phyloP scores from a whole-genome alignment of 1,140 invertebrate genomes.

The Ceratina calcarata region DNA sequence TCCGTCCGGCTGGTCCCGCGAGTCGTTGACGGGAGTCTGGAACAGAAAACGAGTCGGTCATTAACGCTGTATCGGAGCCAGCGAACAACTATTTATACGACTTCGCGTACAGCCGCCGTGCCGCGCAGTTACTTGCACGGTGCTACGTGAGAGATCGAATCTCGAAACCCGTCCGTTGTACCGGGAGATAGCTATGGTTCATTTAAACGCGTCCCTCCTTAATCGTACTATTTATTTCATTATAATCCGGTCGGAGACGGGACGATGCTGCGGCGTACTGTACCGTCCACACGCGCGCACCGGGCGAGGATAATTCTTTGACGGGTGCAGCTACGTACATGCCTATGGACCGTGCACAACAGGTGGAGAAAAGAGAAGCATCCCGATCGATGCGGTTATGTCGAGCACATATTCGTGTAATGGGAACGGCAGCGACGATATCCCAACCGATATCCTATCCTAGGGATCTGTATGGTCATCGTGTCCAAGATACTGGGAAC shows the following conservation, averaged over 20 bases:
- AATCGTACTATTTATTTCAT: constrained; percentile 58
- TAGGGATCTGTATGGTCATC: constrained; percentile 1
- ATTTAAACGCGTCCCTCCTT: constrained; percentile 51
- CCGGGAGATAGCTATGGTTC: constrained; percentile 34
- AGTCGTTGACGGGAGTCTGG: constrained; percentile 54
- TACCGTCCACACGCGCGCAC: no score
- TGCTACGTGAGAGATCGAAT: constrained; percentile 49
- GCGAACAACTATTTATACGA: constrained; percentile 36
- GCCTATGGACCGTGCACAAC: constrained; percentile 13
- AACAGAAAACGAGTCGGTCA: constrained; percentile 54
- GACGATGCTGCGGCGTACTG: not conserved
- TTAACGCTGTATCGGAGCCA: constrained; percentile 33
- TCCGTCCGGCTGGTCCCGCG: constrained; percentile 23
- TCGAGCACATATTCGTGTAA: constrained; percentile 12
- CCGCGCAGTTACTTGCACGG: not conserved
- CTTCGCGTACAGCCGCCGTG: not conserved
- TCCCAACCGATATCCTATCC: not conserved
- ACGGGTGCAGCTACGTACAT: not conserved
- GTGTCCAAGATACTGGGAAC: constrained; percentile 44
- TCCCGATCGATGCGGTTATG: not conserved
- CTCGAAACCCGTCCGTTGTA: constrained; percentile 32
- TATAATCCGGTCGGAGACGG: constrained; percentile 42
- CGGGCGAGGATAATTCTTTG: constrained; percentile 18
- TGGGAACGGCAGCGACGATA: no score
- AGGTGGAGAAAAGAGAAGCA: constrained; percentile 19